A percentile compares a stretch with the other conserved stretches of the same genome.
phyloP scores from a whole-genome alignment of 2,888 invertebrate genomes.

The Synanthedon formicaeformis region DNA sequence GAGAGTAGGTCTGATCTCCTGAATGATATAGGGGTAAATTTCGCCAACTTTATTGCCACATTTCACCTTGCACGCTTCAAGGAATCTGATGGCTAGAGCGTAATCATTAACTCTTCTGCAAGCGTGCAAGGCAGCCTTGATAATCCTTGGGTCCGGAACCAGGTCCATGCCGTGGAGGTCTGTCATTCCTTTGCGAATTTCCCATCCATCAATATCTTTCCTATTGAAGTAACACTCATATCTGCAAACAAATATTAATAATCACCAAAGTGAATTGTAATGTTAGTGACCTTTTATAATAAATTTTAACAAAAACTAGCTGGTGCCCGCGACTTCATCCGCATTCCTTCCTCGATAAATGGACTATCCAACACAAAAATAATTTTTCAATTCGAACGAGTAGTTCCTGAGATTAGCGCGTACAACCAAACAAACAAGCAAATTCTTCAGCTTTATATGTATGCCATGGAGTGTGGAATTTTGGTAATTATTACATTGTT shows the following conservation, averaged over 20 bases:
- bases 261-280: too few relatives aligned
- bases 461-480: too few relatives aligned
- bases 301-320: too few relatives aligned
- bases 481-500: too few relatives aligned
- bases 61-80: slow-evolving; percentile 93
- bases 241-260: slow-evolving; percentile 41
- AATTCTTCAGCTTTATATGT: too few relatives aligned
- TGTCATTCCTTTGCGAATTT: slow-evolving; percentile 91
- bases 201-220: slow-evolving; percentile 93
- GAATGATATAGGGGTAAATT: slow-evolving; percentile 88
- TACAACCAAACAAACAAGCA: too few relatives aligned
- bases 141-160: slow-evolving; percentile 91
- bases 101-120: slow-evolving; percentile 95
- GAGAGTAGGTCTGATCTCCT: slow-evolving; percentile 92
- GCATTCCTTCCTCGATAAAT: too few relatives aligned
- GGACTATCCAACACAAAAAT: too few relatives aligned
- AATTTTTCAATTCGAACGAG: too few relatives aligned
- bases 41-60: slow-evolving; percentile 80
- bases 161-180: slow-evolving; percentile 90
- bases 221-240: slow-evolving; percentile 88
- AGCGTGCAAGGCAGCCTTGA: slow-evolving; percentile 88
- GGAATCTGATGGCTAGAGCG: slow-evolving; percentile 90
- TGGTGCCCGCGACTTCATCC: too few relatives aligned
- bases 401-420: too few relatives aligned
- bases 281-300: too few relatives aligned